phyloP scores from a whole-genome alignment of 1,140 invertebrate genomes.

The Halictus rubicundus region DNA sequence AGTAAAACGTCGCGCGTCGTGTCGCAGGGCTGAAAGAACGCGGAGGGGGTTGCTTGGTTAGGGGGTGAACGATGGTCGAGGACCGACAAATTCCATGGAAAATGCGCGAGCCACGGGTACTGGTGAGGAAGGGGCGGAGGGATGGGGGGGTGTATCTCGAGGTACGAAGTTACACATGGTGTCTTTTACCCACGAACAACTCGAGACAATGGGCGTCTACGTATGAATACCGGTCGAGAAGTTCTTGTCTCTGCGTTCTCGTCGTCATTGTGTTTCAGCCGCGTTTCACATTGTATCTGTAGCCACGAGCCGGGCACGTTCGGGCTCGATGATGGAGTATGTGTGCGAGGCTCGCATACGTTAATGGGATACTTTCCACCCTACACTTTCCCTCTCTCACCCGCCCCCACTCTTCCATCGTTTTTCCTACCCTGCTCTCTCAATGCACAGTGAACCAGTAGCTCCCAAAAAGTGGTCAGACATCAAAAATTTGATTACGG shows the following conservation, averaged over 20 bases:
- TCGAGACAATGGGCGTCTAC: slow-evolving; percentile 70
- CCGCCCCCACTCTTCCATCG: not conserved
- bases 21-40: slow-evolving; percentile 6
- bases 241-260: slow-evolving; percentile 55
- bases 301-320: not conserved
- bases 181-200: slow-evolving; percentile 70
- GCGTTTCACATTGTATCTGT: slow-evolving; percentile 37
- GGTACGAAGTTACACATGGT: slow-evolving; percentile 50
- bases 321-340: not conserved
- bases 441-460: too few relatives aligned
- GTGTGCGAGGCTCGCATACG: slow-evolving; percentile 11
- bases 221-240: slow-evolving; percentile 67
- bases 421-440: not conserved
- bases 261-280: slow-evolving; percentile 53
- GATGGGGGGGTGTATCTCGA: not conserved
- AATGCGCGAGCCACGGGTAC: not conserved
- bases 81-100: slow-evolving; percentile 39
- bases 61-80: slow-evolving; percentile 21
- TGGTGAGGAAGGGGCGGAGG: too few relatives aligned
- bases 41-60: too few relatives aligned
- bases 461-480: too few relatives aligned
- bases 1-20: slow-evolving; percentile 18
- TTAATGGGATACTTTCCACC: slow-evolving; percentile 57
- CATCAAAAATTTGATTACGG: too few relatives aligned
- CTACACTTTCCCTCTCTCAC: slow-evolving; percentile 28